These are phyloP conservation scores for Ophion ellenae DNA, from an alignment of 2,888 invertebrate species.

Conservation along the genomic window DNA sequence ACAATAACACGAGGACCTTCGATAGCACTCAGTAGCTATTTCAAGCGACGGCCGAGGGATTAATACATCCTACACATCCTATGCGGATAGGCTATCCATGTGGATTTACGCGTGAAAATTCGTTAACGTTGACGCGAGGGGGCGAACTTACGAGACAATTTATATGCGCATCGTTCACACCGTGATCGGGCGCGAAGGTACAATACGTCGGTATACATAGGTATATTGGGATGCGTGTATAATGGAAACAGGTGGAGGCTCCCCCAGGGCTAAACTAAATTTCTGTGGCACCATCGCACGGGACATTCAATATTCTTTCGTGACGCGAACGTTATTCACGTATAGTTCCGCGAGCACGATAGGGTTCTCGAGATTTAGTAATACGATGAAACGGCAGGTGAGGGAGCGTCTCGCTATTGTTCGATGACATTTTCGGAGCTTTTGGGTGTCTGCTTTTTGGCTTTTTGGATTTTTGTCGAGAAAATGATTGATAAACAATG, in stretches of 20 bases:
- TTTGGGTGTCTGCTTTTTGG: no score
- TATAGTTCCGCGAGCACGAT: no score
- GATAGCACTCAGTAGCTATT: not conserved
- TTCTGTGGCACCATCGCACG: constrained; percentile 27
- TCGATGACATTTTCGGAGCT: no score
- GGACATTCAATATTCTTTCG: constrained; percentile 51
- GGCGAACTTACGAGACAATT: constrained; percentile 50
- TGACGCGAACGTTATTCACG: not conserved
- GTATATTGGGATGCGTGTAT: not conserved
- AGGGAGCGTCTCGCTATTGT: no score
- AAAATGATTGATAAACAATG: no score
- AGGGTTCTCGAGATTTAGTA: no score
- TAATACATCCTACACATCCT: not conserved
- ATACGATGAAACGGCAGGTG: no score
- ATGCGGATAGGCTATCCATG: not conserved
- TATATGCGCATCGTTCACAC: constrained; percentile 46
- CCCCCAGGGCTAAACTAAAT: constrained; percentile 24
- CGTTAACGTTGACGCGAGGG: constrained; percentile 21
- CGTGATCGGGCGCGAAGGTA: not conserved
- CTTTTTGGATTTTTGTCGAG: no score
- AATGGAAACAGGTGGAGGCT: constrained; percentile 49
- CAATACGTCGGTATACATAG: not conserved
- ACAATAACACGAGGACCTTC: no score
- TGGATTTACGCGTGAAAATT: constrained; percentile 36
- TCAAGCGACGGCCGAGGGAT: constrained; percentile 16